Percentiles rank a stretch among this genome's conserved stretches.
Conservation (phyloP, 2,888 invertebrate species). For the Timema podura region DNA sequence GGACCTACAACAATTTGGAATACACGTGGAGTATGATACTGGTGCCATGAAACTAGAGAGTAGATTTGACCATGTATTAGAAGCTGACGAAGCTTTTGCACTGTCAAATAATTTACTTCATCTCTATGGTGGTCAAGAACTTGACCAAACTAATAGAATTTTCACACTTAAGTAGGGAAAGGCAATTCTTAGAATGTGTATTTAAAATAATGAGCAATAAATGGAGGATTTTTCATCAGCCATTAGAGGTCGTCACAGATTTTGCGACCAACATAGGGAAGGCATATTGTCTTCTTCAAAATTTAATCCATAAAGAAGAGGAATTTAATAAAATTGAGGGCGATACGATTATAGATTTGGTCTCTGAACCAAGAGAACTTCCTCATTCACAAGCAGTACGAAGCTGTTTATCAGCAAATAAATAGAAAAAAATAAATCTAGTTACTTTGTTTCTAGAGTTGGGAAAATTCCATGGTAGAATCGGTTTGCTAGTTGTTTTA, state of each 20-base stretch:
- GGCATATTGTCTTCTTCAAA: constrained; percentile 4
- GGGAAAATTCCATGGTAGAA: too few relatives aligned
- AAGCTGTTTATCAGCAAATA: not conserved
- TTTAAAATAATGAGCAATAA: constrained; percentile 14
- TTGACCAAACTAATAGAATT: constrained; percentile 5
- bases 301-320: not conserved
- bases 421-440: not conserved
- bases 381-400: constrained; percentile 5
- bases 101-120: constrained; percentile 6
- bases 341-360: not conserved
- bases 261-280: constrained; percentile 6
- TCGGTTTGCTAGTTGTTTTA: too few relatives aligned
- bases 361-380: not conserved
- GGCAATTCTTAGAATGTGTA: not conserved
- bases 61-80: not conserved
- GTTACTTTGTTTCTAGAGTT: too few relatives aligned
- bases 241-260: not conserved
- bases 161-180: not conserved
- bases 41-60: too few relatives aligned
- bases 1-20: too few relatives aligned
- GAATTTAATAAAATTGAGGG: not conserved
- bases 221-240: not conserved
- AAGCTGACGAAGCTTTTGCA: constrained; percentile 8
- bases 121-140: constrained; percentile 1
- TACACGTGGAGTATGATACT: too few relatives aligned